Evolutionary conservation across 2,888 invertebrate genomes (phyloP).

Genomic region (Atrina japonica): DNA sequence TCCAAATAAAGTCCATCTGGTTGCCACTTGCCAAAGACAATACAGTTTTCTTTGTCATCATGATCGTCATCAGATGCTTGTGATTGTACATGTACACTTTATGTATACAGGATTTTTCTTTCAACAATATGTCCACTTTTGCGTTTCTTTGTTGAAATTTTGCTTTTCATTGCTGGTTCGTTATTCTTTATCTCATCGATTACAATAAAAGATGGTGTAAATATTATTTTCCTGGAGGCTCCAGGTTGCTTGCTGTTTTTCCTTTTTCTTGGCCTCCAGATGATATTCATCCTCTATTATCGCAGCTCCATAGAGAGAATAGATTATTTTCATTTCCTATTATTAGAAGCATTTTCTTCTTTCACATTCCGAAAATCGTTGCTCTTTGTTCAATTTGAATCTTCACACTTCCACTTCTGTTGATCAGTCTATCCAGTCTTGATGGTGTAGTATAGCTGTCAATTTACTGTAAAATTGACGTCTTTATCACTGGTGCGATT

Average conservation of each 20-base stretch:
- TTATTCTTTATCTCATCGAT: neutral
- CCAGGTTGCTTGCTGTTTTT: no score
- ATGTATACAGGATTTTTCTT: no score
- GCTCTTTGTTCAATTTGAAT: conserved; percentile 26
- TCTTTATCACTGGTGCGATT: conserved; percentile 12
- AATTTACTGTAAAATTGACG: conserved; percentile 10
- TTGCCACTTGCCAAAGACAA: neutral
- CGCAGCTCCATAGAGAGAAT: conserved; percentile 23
- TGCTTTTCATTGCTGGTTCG: neutral
- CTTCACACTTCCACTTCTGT: conserved; percentile 33
- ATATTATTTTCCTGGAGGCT: neutral
- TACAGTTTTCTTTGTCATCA: neutral
- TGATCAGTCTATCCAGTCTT: conserved; percentile 29
- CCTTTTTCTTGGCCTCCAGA: conserved; percentile 17
- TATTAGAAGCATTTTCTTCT: no score
- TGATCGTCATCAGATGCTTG: no score
- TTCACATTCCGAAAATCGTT: conserved; percentile 3
- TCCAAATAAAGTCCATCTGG: neutral
- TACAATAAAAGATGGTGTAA: neutral
- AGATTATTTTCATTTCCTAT: conserved; percentile 25
- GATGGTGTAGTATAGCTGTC: neutral
- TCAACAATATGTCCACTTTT: no score
- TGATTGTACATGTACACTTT: neutral
- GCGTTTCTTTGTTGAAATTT: no score
- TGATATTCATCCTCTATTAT: conserved; percentile 19